These are phyloP conservation scores for Rotaria macrura DNA, from an alignment of 2,888 invertebrate species.

Conservation along the genomic window DNA sequence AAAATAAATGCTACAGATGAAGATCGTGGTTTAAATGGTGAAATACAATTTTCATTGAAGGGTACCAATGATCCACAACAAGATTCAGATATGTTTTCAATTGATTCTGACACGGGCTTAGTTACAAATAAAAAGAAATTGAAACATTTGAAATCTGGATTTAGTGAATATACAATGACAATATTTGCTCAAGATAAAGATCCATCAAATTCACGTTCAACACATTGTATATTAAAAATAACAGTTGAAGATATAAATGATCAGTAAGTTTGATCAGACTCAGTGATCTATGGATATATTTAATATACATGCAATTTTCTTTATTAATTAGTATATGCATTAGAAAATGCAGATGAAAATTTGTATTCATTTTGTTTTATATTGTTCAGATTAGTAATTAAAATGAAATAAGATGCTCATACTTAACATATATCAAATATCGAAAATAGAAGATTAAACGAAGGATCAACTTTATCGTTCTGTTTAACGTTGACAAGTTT, in stretches of 20 bases:
- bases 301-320: too few species aligned
- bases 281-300: too few species aligned
- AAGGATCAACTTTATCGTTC: too few species aligned
- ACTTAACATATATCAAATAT: too few species aligned
- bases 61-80: not conserved
- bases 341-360: too few species aligned
- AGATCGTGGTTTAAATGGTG: conserved; percentile 55
- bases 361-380: too few species aligned
- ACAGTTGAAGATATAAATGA: conserved; percentile 31
- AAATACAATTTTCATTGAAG: conserved; percentile 60
- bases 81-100: conserved; percentile 61
- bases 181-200: conserved; percentile 31
- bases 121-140: conserved; percentile 90
- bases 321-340: too few species aligned
- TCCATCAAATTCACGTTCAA: conserved; percentile 29
- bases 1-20: conserved; percentile 58
- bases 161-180: conserved; percentile 32
- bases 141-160: conserved; percentile 75
- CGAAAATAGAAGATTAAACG: too few species aligned
- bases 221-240: conserved; percentile 28
- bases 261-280: not conserved
- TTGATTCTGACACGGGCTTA: conserved; percentile 85
- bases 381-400: too few species aligned
- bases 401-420: too few species aligned
- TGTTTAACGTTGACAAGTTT: too few species aligned